Conservation (phyloP, 2,113 vertebrate genomes). For the Heterocephalus glaber region DNA sequence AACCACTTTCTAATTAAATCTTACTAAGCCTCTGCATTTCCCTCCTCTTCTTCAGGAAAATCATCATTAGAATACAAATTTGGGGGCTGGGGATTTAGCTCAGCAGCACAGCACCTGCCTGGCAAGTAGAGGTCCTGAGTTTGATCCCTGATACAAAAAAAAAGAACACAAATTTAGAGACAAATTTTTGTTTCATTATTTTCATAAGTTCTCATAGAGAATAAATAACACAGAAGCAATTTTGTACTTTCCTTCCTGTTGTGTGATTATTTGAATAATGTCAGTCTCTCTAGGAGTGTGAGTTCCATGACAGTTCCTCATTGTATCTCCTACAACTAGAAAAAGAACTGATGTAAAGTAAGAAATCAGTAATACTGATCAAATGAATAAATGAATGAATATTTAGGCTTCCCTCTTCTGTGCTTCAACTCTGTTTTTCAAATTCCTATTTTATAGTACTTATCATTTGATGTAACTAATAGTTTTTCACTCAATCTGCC, state of each 20-base stretch:
- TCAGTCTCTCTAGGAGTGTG: not conserved
- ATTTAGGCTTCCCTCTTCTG: not conserved
- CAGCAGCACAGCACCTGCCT: too few relatives aligned
- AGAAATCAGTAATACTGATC: not conserved
- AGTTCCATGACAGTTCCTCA: not conserved
- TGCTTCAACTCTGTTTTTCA: not conserved
- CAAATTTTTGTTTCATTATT: not conserved
- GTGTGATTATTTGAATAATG: not conserved
- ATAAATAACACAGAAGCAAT: not conserved
- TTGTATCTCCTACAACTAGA: not conserved
- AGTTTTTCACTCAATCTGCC: not conserved
- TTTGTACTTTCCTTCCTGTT: not conserved
- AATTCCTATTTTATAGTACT: not conserved
- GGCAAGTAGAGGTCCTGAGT: too few relatives aligned
- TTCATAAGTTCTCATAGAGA: not conserved
- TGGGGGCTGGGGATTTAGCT: too few relatives aligned
- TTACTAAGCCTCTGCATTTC: not conserved
- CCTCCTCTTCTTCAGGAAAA: not conserved
- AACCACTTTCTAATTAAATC: not conserved
- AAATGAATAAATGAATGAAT: not conserved
- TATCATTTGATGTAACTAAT: not conserved
- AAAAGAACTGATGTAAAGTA: not conserved
- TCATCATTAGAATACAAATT: not conserved
- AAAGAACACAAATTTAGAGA: not conserved
- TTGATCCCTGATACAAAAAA: too few relatives aligned